phyloP scores from a whole-genome alignment of 30 jellyfish, hydroid and myxozoan species.

The Aurelia aurita region DNA sequence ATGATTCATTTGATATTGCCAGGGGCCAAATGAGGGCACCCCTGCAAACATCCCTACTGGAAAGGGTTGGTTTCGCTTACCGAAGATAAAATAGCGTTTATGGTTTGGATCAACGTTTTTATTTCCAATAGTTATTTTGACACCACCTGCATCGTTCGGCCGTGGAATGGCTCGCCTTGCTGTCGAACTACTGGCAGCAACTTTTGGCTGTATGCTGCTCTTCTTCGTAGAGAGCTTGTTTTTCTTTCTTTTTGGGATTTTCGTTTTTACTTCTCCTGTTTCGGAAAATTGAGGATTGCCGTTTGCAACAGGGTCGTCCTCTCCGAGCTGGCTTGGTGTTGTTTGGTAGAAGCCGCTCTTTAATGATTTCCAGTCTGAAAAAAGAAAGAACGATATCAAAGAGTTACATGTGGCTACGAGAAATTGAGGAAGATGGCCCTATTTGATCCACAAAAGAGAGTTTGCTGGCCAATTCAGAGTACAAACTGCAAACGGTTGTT shows the following conservation, averaged over 20 bases:
- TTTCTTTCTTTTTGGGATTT: constrained; percentile 11
- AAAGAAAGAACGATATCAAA: not conserved
- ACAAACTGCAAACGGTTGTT: no score
- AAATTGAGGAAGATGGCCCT: no score
- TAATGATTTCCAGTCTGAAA: constrained; percentile 64
- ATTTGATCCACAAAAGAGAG: no score
- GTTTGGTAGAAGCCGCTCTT: constrained; percentile 59
- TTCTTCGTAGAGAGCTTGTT: constrained; percentile 23
- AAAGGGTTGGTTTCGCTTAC: constrained; percentile 1
- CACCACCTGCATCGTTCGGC: constrained; percentile 1
- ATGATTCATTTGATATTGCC: constrained; percentile 9
- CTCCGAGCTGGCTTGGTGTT: constrained; percentile 94
- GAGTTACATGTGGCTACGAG: no score
- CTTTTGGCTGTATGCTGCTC: constrained; percentile 46
- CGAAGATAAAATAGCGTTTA: constrained; percentile 34
- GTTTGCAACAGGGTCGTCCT: constrained; percentile 86
- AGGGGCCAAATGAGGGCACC: constrained; percentile 39
- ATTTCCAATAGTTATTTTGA: not conserved
- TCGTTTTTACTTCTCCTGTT: constrained; percentile 18
- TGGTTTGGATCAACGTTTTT: not conserved
- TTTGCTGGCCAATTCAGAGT: no score
- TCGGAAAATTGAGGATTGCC: constrained; percentile 8
- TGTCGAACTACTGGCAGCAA: not conserved
- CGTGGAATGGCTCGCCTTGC: constrained; percentile 23
- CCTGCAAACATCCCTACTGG: constrained; percentile 50